Evolutionary conservation across 2,888 invertebrate genomes (phyloP).

Genomic region (Fragum whitleyi): DNA sequence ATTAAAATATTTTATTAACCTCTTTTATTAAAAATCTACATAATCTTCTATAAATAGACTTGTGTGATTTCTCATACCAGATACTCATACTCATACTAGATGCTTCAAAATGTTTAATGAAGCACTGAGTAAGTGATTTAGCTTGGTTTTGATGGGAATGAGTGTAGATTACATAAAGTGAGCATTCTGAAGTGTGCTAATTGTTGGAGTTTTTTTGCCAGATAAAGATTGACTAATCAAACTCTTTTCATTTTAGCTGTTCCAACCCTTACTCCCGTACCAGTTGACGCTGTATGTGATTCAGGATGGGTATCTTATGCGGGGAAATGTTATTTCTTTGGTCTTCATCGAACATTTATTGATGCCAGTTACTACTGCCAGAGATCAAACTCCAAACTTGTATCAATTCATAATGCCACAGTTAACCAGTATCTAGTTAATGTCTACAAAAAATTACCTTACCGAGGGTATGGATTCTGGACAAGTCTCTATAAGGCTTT

Average conservation of each 20-base stretch:
- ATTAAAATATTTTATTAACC: too few relatives aligned
- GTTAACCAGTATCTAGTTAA: slow-evolving; percentile 63
- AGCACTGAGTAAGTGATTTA: too few relatives aligned
- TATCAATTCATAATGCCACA: slow-evolving; percentile 69
- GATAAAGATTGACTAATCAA: too few relatives aligned
- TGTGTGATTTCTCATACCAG: too few relatives aligned
- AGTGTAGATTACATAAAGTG: too few relatives aligned
- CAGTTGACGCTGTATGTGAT: slow-evolving; percentile 68
- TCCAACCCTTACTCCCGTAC: slow-evolving; percentile 70
- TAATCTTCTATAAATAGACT: too few relatives aligned
- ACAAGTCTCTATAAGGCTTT: slow-evolving; percentile 70
- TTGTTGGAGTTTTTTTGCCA: too few relatives aligned
- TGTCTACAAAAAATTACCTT: slow-evolving; percentile 46
- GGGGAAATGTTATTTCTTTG: slow-evolving; percentile 67
- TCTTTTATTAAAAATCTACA: too few relatives aligned
- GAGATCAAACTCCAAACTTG: slow-evolving; percentile 58
- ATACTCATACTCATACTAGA: too few relatives aligned
- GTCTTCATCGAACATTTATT: slow-evolving; percentile 52
- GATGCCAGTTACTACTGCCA: slow-evolving; percentile 68
- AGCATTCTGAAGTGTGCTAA: too few relatives aligned
- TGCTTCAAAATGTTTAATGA: too few relatives aligned
- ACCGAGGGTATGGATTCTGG: slow-evolving; percentile 68
- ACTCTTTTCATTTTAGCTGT: slow-evolving; percentile 51
- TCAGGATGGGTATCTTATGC: slow-evolving; percentile 61
- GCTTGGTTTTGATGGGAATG: too few relatives aligned